Conservation (phyloP, 2,113 vertebrate genomes). For the Phalacrocorax pelagicus region DNA sequence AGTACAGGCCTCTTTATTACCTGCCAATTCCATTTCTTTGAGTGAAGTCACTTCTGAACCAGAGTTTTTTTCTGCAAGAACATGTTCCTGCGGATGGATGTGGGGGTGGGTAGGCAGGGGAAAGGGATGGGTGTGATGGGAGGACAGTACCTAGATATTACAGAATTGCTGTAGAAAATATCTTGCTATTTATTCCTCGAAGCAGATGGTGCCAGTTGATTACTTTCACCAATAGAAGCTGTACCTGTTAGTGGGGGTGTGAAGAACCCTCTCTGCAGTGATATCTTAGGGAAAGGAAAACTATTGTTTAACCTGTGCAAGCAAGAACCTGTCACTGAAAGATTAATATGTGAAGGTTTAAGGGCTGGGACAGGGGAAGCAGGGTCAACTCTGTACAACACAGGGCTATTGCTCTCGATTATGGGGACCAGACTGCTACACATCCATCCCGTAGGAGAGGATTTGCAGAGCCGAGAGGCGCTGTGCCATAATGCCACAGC, state of each 20-base stretch:
- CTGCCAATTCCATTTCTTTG: constrained; percentile 38
- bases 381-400: not conserved
- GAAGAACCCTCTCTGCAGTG: not conserved
- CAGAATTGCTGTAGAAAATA: not conserved
- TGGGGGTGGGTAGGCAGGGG: not conserved
- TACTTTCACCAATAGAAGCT: not conserved
- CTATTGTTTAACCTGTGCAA: not conserved
- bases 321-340: not conserved
- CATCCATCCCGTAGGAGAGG: not conserved
- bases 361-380: not conserved
- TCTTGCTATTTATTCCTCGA: constrained; percentile 6
- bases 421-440: not conserved
- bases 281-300: not conserved
- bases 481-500: not conserved
- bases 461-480: not conserved
- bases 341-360: not conserved
- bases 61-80: not conserved
- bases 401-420: not conserved
- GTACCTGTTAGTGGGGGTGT: constrained; percentile 3
- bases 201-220: constrained; percentile 31
- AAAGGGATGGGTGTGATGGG: not conserved
- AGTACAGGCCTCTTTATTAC: constrained; percentile 29
- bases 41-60: not conserved
- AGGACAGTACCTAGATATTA: constrained; percentile 15
- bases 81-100: not conserved